A percentile compares a stretch with the other conserved stretches of the same genome.
Conservation (phyloP, 2,113 vertebrate genomes). For the Phrynocephalus versicolor region DNA sequence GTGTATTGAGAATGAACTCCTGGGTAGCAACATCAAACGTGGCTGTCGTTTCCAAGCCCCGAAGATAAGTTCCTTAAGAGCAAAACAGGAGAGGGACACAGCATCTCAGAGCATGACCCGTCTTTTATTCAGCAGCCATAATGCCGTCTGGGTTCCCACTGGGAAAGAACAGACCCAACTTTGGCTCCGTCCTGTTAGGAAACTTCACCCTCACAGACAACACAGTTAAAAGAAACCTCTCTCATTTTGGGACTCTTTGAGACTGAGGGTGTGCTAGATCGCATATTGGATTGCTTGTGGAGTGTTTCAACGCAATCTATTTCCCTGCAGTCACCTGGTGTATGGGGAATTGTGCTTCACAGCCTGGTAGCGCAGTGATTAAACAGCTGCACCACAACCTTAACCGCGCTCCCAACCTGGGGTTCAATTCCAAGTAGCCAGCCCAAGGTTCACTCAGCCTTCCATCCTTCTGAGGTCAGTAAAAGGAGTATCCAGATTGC, state of each 20-base stretch:
- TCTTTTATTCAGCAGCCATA: neutral
- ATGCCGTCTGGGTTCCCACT: neutral
- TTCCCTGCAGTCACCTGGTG: too few species aligned
- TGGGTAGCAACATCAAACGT: slow-evolving; percentile 74
- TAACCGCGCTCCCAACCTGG: too few species aligned
- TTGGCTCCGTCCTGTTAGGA: neutral
- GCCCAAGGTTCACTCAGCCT: too few species aligned
- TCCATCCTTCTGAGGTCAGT: too few species aligned
- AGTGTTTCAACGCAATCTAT: too few species aligned
- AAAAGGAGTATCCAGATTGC: too few species aligned
- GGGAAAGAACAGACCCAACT: neutral
- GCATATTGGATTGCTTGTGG: too few species aligned
- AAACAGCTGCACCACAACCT: too few species aligned
- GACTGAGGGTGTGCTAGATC: neutral
- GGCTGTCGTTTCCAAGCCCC: slow-evolving; percentile 80
- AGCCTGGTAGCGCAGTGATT: too few species aligned
- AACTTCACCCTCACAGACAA: neutral
- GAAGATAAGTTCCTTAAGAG: slow-evolving; percentile 77
- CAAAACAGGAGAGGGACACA: neutral
- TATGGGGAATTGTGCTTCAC: too few species aligned
- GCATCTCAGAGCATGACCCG: neutral
- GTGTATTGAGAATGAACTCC: slow-evolving; percentile 81
- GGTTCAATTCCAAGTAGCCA: too few species aligned
- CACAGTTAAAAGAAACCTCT: neutral
- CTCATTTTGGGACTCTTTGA: neutral